phyloP scores from a whole-genome alignment of 2,888 invertebrate species.

The Hirtodrosophila trivittata region DNA sequence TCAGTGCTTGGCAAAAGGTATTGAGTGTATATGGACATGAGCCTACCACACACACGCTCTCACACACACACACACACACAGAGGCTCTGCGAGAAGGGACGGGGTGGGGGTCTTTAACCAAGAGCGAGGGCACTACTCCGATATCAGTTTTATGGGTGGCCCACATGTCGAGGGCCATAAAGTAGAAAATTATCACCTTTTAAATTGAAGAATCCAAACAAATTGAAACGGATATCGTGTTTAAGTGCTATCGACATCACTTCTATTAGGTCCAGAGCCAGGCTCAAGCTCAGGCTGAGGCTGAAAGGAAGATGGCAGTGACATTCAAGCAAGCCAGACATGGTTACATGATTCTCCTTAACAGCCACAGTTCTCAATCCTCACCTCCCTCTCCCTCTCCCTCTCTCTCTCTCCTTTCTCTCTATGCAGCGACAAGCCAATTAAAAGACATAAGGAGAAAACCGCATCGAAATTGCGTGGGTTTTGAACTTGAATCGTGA shows the following conservation, averaged over 20 bases:
- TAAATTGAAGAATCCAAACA: slow-evolving; percentile 84
- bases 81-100: background rate
- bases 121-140: slow-evolving; percentile 71
- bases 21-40: slow-evolving; percentile 68
- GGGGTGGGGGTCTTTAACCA: background rate
- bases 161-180: slow-evolving; percentile 84
- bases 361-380: slow-evolving; percentile 40
- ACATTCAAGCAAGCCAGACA: slow-evolving; percentile 25
- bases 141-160: slow-evolving; percentile 84
- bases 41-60: slow-evolving; percentile 31
- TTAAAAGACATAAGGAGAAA: slow-evolving; percentile 74
- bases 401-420: background rate
- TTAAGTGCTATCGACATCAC: slow-evolving; percentile 84
- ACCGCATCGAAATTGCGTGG: slow-evolving; percentile 64
- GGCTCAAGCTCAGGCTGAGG: background rate
- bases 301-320: background rate
- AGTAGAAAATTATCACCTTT: slow-evolving; percentile 84
- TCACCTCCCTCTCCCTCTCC: slow-evolving; percentile 3
- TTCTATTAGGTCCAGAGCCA: slow-evolving; percentile 77
- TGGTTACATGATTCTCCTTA: slow-evolving; percentile 73
- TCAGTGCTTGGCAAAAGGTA: slow-evolving; percentile 57
- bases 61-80: slow-evolving; percentile 3
- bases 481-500: slow-evolving; percentile 57
- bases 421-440: slow-evolving; percentile 80
- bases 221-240: slow-evolving; percentile 84